Percentiles rank a stretch among this genome's conserved stretches.
Evolutionary conservation across 2,113 vertebrate genomes (phyloP).

Genomic region (Bostrychus sinensis): DNA sequence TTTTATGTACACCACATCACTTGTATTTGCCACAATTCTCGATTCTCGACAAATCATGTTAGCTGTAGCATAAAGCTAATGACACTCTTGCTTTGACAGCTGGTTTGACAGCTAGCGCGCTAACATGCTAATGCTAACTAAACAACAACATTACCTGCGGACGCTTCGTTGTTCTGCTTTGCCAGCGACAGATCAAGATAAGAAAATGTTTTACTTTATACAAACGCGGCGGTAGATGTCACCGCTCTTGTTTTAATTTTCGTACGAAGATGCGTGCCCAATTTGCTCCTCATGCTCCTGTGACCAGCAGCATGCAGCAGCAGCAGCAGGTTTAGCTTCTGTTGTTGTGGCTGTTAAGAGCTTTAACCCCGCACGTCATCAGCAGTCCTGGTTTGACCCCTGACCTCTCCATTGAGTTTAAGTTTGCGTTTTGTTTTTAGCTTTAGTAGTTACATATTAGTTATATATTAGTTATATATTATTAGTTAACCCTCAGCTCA

Average conservation of each 20-base stretch:
- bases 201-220: not conserved
- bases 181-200: not conserved
- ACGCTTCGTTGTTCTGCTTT: not conserved
- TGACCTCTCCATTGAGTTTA: not conserved
- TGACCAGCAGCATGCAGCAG: not conserved
- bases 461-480: no score
- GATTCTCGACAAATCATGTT: not conserved
- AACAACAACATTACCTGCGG: constrained; percentile 29
- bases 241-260: not conserved
- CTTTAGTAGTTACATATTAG: not conserved
- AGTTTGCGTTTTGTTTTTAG: not conserved
- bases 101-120: constrained; percentile 29
- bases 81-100: not conserved
- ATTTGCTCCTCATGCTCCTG: constrained; percentile 3
- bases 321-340: not conserved
- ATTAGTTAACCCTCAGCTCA: no score
- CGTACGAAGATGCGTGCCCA: no score
- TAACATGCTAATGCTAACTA: constrained; percentile 36
- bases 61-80: constrained; percentile 1
- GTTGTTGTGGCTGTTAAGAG: not conserved
- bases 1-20: not conserved
- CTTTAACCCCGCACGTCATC: constrained; percentile 35
- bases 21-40: not conserved
- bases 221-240: not conserved
- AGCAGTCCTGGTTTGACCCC: not conserved